phyloP scores from a whole-genome alignment of 2,797 vertebrate species.

The Clarias pachynema region DNA sequence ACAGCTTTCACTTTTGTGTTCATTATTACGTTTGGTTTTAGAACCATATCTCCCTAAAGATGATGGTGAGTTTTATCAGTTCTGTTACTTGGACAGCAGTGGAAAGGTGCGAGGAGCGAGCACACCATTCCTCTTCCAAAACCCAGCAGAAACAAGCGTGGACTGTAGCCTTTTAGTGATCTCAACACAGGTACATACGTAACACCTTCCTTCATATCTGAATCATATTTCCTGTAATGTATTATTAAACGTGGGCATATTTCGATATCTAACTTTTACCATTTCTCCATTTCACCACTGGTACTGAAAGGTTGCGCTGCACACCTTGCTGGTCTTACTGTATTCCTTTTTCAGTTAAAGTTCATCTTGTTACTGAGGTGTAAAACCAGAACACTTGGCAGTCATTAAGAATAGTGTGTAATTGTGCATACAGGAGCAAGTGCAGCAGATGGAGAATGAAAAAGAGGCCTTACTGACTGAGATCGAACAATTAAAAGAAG shows the following conservation, averaged over 20 bases:
- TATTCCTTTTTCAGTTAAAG: background rate
- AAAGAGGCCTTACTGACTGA: conserved; percentile 64
- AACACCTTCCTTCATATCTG: background rate
- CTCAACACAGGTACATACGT: conserved; percentile 80
- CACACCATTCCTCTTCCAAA: conserved; percentile 85
- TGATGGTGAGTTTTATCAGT: conserved; percentile 89
- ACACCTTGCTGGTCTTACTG: background rate
- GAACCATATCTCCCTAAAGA: conserved; percentile 91
- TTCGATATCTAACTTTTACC: background rate
- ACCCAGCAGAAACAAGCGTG: conserved; percentile 59
- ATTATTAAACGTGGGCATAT: background rate
- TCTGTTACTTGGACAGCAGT: conserved; percentile 86
- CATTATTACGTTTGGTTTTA: conserved; percentile 56
- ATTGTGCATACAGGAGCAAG: conserved; percentile 73
- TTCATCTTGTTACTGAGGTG: background rate
- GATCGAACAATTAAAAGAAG: conserved; percentile 53
- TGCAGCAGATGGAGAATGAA: conserved; percentile 76
- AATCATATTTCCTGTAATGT: background rate
- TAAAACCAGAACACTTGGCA: background rate
- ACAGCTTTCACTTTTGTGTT: background rate
- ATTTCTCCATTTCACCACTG: background rate
- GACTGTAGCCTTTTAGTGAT: conserved; percentile 79
- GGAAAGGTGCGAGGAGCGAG: conserved; percentile 86
- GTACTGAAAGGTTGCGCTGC: background rate
- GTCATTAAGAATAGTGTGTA: conserved; percentile 26